phyloP scores from a whole-genome alignment of 2,888 invertebrate species.

The Diarsia mendica region DNA sequence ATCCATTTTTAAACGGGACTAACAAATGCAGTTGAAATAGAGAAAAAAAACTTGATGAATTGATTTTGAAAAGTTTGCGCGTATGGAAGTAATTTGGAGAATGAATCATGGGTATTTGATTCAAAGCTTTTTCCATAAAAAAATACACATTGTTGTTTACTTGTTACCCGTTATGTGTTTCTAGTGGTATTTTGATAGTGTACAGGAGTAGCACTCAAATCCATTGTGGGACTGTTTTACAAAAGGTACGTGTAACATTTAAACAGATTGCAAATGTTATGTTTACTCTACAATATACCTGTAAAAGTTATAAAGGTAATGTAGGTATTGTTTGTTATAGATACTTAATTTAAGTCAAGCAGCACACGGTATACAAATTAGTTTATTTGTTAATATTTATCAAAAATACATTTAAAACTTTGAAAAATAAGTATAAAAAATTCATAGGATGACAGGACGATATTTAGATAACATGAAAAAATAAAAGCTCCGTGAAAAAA shows the following conservation, averaged over 20 bases:
- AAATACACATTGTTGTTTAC: neutral
- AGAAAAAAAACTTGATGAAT: constrained; percentile 27
- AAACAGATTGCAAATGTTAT: neutral
- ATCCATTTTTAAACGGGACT: constrained; percentile 42
- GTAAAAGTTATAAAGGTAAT: neutral
- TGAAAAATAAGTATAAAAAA: no score
- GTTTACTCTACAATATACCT: neutral
- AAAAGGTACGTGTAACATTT: neutral
- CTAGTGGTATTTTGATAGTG: neutral
- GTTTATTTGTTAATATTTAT: no score
- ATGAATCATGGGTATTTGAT: neutral
- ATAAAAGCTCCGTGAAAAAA: neutral
- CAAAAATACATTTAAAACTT: no score
- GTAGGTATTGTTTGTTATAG: neutral
- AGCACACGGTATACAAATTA: neutral
- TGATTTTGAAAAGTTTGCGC: constrained; percentile 23
- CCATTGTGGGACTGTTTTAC: neutral
- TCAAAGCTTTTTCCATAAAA: neutral
- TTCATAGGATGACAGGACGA: no score
- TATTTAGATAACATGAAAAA: neutral
- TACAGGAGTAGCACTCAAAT: neutral
- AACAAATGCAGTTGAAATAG: constrained; percentile 25
- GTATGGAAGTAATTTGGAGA: constrained; percentile 9
- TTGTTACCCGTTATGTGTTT: neutral
- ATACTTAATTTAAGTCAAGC: neutral